Percentiles rank a stretch among this genome's conserved stretches.
These are phyloP conservation scores for Panagrolaimus sp. DNA, from an alignment of 1,140 invertebrate genomes.

Conservation along the genomic window DNA sequence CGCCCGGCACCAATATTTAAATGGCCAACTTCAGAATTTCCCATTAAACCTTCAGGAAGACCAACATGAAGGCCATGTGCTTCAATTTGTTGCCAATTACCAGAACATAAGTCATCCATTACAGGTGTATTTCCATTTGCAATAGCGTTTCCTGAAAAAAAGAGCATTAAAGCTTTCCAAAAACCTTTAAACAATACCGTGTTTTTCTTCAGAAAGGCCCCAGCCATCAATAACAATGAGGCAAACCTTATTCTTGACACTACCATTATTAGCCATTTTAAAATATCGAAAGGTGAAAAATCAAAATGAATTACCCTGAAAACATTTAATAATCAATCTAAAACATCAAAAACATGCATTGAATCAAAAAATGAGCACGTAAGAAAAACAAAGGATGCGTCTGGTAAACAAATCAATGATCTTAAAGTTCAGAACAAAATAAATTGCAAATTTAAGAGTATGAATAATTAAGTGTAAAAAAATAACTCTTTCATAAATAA, in stretches of 20 bases:
- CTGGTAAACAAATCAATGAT: too few relatives aligned
- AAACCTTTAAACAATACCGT: conserved; percentile 30
- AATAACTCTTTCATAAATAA: too few relatives aligned
- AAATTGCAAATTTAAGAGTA: too few relatives aligned
- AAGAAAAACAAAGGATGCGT: too few relatives aligned
- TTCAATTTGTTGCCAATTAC: conserved; percentile 60
- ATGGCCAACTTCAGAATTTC: conserved; percentile 63
- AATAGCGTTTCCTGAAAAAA: conserved; percentile 59
- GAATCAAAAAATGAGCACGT: too few relatives aligned
- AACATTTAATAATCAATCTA: not conserved
- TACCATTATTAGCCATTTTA: conserved; percentile 38
- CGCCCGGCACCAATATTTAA: conserved; percentile 63
- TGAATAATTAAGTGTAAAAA: too few relatives aligned
- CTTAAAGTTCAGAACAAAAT: too few relatives aligned
- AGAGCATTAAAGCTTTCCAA: conserved; percentile 3
- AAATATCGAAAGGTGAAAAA: not conserved
- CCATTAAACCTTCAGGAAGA: conserved; percentile 62
- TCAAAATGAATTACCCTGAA: not conserved
- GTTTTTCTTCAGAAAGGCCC: conserved; percentile 58
- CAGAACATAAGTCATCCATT: conserved; percentile 59
- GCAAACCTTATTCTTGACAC: conserved; percentile 59
- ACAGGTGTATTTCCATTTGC: conserved; percentile 60
- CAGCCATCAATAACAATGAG: conserved; percentile 62
- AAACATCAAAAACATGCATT: too few relatives aligned
- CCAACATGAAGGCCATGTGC: conserved; percentile 62